Percentiles rank a stretch among this genome's conserved stretches.
Evolutionary conservation across 2,888 invertebrate genomes (phyloP).

Genomic region (Eupithecia pulchellata): DNA sequence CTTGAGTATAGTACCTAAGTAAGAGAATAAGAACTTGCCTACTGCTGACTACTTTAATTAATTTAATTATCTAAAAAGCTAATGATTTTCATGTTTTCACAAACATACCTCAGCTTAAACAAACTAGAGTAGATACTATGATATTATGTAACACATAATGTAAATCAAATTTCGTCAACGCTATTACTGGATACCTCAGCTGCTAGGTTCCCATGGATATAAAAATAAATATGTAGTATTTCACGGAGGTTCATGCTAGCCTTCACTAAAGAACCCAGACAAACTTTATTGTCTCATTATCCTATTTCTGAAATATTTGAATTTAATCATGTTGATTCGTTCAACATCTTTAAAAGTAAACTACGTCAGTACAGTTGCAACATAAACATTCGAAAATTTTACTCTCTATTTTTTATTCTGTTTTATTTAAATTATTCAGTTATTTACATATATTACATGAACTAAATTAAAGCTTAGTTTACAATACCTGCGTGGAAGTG

Average conservation of each 20-base stretch:
- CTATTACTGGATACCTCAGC: not conserved
- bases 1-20: too few relatives aligned
- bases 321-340: not conserved
- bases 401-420: too few relatives aligned
- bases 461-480: too few relatives aligned
- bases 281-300: not conserved
- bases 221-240: not conserved
- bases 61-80: too few relatives aligned
- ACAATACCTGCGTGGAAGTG: too few relatives aligned
- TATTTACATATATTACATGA: too few relatives aligned
- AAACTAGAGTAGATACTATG: not conserved
- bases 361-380: too few relatives aligned
- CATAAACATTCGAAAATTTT: too few relatives aligned
- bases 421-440: too few relatives aligned
- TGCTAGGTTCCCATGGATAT: not conserved
- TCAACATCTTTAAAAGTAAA: not conserved
- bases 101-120: not conserved
- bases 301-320: not conserved
- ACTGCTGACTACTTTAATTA: too few relatives aligned
- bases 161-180: not conserved
- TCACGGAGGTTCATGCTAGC: not conserved
- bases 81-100: too few relatives aligned
- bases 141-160: not conserved
- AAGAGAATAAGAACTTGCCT: too few relatives aligned
- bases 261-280: not conserved